Evolutionary conservation across 2,888 invertebrate genomes (phyloP), one percentile per base, ranked within the genome.

Genomic region (Heliconius sara): DNA sequence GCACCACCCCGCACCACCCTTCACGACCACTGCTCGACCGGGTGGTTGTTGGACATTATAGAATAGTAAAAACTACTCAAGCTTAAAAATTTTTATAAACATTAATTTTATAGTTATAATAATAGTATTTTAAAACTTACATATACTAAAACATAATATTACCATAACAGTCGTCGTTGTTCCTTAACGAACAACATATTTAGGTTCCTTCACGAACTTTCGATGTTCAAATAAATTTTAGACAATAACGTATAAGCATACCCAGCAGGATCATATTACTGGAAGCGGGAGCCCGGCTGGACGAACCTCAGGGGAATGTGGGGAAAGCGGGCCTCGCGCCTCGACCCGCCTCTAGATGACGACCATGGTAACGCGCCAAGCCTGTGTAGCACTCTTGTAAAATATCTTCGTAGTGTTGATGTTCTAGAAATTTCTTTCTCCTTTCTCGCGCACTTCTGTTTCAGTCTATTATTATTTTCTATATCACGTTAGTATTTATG

Each of bases 221-320:
- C n/a, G n/a, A 60, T 3, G 10, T 68, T 39, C 12, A 66, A 30
- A 66, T 13, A 39, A 67, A 34, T 52, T 43, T 43, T 63, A 27
- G 63, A 77, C 16, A 74, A 68, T 79, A 81, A 81, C 70, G 16
- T 60, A 65, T 27, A 27, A 81, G 80, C 80, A 22, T 70, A 75
- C 63, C 87, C 90, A 83, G 91, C 94, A 97, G 97, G 97, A 88
- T 96, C 96, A 84, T 95, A 93, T 88, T 97, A 97, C 97, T 97
- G 97, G 88, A 97, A 97, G 92, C 96, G 97, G 81, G 97, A 97
- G 87, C 97, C 97, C 19, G 97, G 97, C 89, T 97, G 97, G 97
- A 97, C 97, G 89, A 97, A 97, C 90, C 94, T 97, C 85, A 97
- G 97, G 91, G 97, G 97, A 81, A 96, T 97, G 91, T 97, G 97